A percentile compares a stretch with the other conserved stretches of the same genome.
phyloP scores from a whole-genome alignment of 23 tunicate genomes.

The Styela clava region DNA sequence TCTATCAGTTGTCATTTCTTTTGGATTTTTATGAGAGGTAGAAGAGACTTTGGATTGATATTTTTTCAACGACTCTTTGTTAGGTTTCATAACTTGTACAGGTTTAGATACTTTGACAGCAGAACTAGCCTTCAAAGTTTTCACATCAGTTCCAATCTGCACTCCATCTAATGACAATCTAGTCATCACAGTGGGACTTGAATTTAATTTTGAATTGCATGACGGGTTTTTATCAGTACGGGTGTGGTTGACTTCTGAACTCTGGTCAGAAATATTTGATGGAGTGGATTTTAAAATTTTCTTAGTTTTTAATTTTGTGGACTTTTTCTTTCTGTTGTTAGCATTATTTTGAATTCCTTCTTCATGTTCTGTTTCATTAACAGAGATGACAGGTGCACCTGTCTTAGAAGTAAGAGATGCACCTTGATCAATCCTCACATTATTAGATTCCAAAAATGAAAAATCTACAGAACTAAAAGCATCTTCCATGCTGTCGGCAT shows the following conservation, averaged over 20 bases:
- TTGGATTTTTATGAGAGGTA: background rate
- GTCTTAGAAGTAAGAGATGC: too few species aligned
- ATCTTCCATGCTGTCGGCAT: background rate
- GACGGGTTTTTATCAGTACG: background rate
- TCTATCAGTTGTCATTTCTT: background rate
- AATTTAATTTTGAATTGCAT: background rate
- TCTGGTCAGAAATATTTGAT: too few species aligned
- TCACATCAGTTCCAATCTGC: background rate
- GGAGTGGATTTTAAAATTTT: background rate
- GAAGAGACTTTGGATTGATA: background rate
- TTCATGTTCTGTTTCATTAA: background rate
- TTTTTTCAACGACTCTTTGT: background rate
- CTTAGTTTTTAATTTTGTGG: background rate
- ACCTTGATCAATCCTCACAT: too few species aligned
- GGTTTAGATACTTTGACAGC: background rate
- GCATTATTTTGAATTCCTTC: background rate
- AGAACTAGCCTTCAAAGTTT: too few species aligned
- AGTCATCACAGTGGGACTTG: slow-evolving; percentile 17
- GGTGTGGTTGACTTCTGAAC: too few species aligned
- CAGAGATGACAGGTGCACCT: background rate
- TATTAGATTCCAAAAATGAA: background rate
- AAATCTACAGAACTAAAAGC: background rate
- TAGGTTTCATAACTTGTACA: background rate
- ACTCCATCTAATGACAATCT: background rate
- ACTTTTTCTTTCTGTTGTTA: background rate